A percentile compares a stretch with the other conserved stretches of the same genome.
phyloP scores from a whole-genome alignment of 2,797 vertebrate species.

The Hypotaenidia philippensis region DNA sequence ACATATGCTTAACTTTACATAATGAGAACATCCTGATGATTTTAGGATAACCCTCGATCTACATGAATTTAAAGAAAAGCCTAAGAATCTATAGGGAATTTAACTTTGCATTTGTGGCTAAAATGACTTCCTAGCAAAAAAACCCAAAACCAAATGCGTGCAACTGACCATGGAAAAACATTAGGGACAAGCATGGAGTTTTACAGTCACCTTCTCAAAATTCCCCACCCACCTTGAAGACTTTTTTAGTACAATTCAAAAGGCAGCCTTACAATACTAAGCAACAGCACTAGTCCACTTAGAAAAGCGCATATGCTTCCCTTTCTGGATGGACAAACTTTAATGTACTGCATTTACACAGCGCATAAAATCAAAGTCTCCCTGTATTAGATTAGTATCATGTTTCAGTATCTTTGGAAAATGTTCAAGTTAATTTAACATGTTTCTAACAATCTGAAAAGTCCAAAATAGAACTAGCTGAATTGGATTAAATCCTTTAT shows the following conservation, averaged over 20 bases:
- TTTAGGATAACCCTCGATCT: background rate
- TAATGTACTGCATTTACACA: background rate
- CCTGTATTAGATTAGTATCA: background rate
- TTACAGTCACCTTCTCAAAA: background rate
- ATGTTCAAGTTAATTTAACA: background rate
- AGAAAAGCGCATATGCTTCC: background rate
- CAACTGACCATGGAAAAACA: background rate
- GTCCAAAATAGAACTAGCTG: background rate
- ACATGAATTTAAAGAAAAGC: slow-evolving; percentile 29
- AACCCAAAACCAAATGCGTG: too few species aligned
- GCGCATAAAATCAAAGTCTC: background rate
- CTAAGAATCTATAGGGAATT: background rate
- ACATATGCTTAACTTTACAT: slow-evolving; percentile 47
- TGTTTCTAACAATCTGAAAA: background rate
- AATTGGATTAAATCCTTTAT: background rate
- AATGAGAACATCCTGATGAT: slow-evolving; percentile 38
- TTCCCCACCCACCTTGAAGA: background rate
- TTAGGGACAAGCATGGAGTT: background rate
- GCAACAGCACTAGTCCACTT: background rate
- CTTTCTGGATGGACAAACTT: background rate
- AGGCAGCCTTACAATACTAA: background rate
- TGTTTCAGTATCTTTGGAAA: background rate
- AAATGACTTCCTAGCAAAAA: background rate
- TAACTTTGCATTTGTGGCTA: background rate
- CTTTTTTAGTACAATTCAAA: background rate